These are phyloP conservation scores for Enteromius treurensis DNA, from an alignment of 2,797 vertebrate species.

Conservation along the genomic window DNA sequence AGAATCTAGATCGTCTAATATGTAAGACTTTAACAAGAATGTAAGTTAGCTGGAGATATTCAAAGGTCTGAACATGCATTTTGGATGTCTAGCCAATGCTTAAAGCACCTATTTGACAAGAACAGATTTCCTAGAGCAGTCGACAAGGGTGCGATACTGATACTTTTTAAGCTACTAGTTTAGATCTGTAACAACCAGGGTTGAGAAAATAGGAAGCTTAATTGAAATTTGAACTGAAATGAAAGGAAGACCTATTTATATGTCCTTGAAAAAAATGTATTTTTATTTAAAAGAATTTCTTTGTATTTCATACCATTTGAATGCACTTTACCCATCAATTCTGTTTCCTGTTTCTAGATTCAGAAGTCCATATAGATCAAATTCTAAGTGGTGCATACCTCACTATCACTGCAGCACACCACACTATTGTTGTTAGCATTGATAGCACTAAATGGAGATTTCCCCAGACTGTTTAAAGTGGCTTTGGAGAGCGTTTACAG, in stretches of 20 bases:
- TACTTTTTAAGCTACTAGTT: not conserved
- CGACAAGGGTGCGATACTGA: not conserved
- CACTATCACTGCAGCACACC: not conserved
- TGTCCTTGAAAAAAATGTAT: no score
- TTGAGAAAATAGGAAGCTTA: not conserved
- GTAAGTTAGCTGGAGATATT: not conserved
- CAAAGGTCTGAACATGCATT: not conserved
- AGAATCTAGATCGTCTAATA: not conserved
- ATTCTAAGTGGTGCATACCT: not conserved
- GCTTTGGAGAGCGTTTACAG: conserved; percentile 18
- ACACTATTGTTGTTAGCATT: not conserved
- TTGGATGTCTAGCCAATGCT: not conserved
- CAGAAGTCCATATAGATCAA: no score
- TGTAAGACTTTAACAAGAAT: not conserved
- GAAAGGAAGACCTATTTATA: not conserved
- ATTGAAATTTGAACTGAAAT: no score
- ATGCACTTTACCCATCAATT: not conserved
- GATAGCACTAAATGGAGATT: not conserved
- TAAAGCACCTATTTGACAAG: not conserved
- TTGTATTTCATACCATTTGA: not conserved
- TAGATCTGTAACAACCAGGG: not conserved
- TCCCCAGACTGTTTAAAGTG: conserved; percentile 3
- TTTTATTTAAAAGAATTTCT: not conserved
- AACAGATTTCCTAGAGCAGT: not conserved
- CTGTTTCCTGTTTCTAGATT: not conserved